Base-by-base conservation (phyloP, 2,797 vertebrate genomes). In the Ceyx erithaca region DNA sequence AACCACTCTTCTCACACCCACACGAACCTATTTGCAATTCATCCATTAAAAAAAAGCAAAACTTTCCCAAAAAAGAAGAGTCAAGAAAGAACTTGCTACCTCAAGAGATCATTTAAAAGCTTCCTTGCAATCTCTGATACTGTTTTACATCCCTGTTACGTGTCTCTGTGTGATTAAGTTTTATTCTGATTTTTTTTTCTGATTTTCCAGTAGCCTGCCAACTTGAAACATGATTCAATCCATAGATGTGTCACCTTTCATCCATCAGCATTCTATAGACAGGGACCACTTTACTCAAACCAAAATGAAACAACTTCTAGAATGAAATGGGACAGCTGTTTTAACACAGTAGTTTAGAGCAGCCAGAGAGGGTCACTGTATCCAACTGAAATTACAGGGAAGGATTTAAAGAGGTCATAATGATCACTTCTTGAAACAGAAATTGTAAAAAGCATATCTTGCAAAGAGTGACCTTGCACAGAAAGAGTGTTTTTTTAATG, bases 321-420 rank as follows among this genome's bases (percentile, higher is more conserved):
- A 90, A 58, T 31, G 19, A 84, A 80, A 13, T 49, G 64, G 86
- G 66, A 58, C 62, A 90, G 43, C 30, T 70, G 37, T 89, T 78
- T 58, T 51, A 95, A 91, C 61, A 54, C 46, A 85, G 90, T 69
- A 87, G 40, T 62, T 90, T 30, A 67, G 64, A 52, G 14, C 51
- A 79, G 70, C 79, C 87, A 87, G 64, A 1, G 3, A 89, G 45
- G 68, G 83, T 77, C 92, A 81, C 62, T 2, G 1, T 76, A 71
- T 79, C 86, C 94, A 94, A 85, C 72, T 94, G 59, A 95, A 97
- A 97, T 97, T 96, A 97, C 86, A 96, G 76, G 69, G 92, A 7
- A 87, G 28, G 69, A 84, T 66, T 88, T 79, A 77, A 84, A 91
- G 48, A 95, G 61, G 55, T 89, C 95, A 45, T 91, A 96, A 95